Conservation (phyloP, 2,888 invertebrate genomes). For the Hydrotaea diabolus region DNA sequence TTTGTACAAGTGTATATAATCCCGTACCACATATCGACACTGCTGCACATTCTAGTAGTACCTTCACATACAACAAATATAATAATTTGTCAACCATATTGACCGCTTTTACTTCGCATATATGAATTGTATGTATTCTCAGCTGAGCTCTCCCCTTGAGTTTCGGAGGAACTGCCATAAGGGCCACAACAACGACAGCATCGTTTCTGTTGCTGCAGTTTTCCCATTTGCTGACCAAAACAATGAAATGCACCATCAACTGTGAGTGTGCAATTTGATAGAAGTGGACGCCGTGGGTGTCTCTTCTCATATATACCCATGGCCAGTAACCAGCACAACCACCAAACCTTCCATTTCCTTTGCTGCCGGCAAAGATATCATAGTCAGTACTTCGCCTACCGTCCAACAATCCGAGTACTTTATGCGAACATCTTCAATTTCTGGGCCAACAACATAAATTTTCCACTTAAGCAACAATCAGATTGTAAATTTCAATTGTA, state of each 20-base stretch:
- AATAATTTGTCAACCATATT: constrained; percentile 78
- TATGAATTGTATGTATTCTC: constrained; percentile 56
- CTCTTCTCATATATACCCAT: background rate
- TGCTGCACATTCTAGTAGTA: too few species aligned
- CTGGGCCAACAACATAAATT: constrained; percentile 70
- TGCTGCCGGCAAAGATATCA: background rate
- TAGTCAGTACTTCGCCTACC: background rate
- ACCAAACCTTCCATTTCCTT: constrained; percentile 4
- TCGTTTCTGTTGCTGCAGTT: constrained; percentile 29
- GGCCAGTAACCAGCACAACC: background rate
- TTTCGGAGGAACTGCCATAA: background rate
- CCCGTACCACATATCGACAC: too few species aligned
- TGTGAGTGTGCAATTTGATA: background rate
- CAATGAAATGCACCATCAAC: constrained; percentile 58
- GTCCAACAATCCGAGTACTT: background rate
- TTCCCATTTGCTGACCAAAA: constrained; percentile 54
- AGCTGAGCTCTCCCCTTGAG: background rate
- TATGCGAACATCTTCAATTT: constrained; percentile 33
- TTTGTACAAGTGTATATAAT: too few species aligned
- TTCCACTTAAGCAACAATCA: constrained; percentile 72
- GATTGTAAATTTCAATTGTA: constrained; percentile 65
- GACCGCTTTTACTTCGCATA: constrained; percentile 69
- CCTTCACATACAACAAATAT: constrained; percentile 35
- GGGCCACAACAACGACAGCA: constrained; percentile 1
- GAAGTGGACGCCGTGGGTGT: background rate